A percentile compares a stretch with the other conserved stretches of the same genome.
Evolutionary conservation across 2,113 vertebrate species (phyloP).

Genomic region (Struthidea cinerea): DNA sequence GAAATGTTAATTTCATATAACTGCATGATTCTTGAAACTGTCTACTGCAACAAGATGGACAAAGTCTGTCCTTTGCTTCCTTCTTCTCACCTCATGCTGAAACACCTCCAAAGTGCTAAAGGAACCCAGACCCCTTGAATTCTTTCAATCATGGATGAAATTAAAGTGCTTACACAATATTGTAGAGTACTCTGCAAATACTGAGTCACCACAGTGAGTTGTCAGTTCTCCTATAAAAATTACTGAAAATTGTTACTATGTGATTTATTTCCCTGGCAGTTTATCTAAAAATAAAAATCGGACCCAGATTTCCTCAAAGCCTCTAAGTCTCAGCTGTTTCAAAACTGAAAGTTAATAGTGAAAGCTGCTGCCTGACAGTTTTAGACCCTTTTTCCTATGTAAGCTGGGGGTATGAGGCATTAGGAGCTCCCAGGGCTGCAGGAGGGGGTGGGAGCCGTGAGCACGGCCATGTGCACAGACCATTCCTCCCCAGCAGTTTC

Average conservation of each 20-base stretch:
- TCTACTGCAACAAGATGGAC: not conserved
- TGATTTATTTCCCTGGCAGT: conserved; percentile 50
- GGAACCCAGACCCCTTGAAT: not conserved
- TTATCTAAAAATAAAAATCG: conserved; percentile 35
- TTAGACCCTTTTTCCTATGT: not conserved
- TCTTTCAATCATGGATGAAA: not conserved
- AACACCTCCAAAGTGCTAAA: not conserved
- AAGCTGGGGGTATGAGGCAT: not conserved
- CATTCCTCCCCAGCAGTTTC: not conserved
- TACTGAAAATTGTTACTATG: conserved; percentile 18
- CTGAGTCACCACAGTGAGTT: not conserved
- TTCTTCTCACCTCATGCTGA: not conserved
- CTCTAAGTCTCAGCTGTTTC: conserved; percentile 30
- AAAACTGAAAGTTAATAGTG: conserved; percentile 6
- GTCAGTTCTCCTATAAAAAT: conserved; percentile 14
- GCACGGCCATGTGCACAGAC: not conserved
- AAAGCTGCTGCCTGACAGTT: conserved; percentile 10
- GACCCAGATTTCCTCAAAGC: not conserved
- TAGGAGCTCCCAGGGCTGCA: not conserved
- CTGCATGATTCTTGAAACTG: not conserved
- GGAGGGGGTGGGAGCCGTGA: not conserved
- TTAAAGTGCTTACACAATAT: not conserved
- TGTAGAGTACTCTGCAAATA: not conserved
- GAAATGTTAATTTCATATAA: not conserved
- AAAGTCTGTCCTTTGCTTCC: not conserved